Base-by-base conservation (phyloP, 2,888 invertebrate species). In the Halictus quadricinctus region DNA sequence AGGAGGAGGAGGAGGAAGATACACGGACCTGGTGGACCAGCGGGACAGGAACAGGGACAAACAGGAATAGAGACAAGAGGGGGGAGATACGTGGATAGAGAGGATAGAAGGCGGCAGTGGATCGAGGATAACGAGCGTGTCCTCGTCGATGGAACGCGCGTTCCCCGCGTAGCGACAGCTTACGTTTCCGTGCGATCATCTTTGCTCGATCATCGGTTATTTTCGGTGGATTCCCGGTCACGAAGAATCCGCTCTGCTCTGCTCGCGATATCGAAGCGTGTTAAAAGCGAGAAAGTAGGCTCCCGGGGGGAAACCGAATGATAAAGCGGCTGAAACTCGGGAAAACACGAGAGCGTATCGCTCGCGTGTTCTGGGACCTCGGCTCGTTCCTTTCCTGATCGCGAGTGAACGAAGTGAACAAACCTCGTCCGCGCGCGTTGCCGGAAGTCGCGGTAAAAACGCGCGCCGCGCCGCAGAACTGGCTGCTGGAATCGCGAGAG, bases 121-220 rank as follows among this genome's bases (percentile, higher is more conserved):
- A 86, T 87, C 87, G 88, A 83, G 83, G 85, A 89, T 89, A 85
- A 72, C 85, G 48, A 81, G 46, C 76, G 76, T 73, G 76, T 75
- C 85, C 76, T 85, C 81, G 75, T 36, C 76, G 85, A 79, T 85
- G 76, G 76, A 81, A 81, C 81, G 76, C 73, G 76, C 73, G 85
- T 43, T 70, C 43, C 18, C 48, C 60, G 48, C 36, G 15, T 60
- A 50, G 77, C 54, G n/a, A 43, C 66, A 46, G 43, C 69, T 75
- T 73, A 43, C 21, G 72, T 76, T 21, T 54, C 21, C 50, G 66
- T 50, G 72, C 60, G 69, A 69, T 80, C 36, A 8, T 77, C 29
- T 41, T 25, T 12, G 21, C 29, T 7, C 15, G 64, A 64, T 64
- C 64, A 64, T 18, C 64, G 64, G 64, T 64, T 64, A 36, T 64